These are phyloP conservation scores for Drosophila meridiana DNA, from an alignment of 2,888 invertebrate species.

Conservation along the genomic window DNA sequence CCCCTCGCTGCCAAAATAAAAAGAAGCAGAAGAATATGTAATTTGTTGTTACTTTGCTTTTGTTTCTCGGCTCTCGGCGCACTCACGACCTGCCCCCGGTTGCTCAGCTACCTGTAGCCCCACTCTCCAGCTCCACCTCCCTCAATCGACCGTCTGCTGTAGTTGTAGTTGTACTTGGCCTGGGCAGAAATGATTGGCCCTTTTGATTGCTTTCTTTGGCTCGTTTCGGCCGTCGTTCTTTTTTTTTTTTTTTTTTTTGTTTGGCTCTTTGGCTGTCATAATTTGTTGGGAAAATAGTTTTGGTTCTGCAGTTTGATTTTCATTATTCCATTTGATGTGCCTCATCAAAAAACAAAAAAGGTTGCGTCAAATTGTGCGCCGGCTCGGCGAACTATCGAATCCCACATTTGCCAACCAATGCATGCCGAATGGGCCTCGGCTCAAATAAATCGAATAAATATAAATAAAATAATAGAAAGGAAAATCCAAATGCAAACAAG, in stretches of 20 bases:
- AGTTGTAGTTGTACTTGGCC: slow-evolving; percentile 3
- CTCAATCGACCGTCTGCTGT: no score
- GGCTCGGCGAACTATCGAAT: slow-evolving; percentile 11
- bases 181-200: slow-evolving; percentile 56
- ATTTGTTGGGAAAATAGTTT: slow-evolving; percentile 65
- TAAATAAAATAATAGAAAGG: not conserved
- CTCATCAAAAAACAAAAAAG: slow-evolving; percentile 16
- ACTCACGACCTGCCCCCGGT: slow-evolving; percentile 54
- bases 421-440: not conserved
- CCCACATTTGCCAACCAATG: slow-evolving; percentile 14
- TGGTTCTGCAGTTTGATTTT: slow-evolving; percentile 57
- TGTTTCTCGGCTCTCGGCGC: slow-evolving; percentile 41
- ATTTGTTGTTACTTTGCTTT: slow-evolving; percentile 36
- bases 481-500: not conserved
- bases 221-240: slow-evolving; percentile 22
- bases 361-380: slow-evolving; percentile 39
- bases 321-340: slow-evolving; percentile 40
- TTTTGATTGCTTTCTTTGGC: slow-evolving; percentile 62
- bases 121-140: not conserved
- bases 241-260: not conserved
- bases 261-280: slow-evolving; percentile 37
- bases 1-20: not conserved
- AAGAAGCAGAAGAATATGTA: slow-evolving; percentile 33
- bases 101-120: slow-evolving; percentile 15
- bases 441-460: not conserved